Conservation (phyloP, 2,888 invertebrate species). For the Drosophila demipolita region DNA sequence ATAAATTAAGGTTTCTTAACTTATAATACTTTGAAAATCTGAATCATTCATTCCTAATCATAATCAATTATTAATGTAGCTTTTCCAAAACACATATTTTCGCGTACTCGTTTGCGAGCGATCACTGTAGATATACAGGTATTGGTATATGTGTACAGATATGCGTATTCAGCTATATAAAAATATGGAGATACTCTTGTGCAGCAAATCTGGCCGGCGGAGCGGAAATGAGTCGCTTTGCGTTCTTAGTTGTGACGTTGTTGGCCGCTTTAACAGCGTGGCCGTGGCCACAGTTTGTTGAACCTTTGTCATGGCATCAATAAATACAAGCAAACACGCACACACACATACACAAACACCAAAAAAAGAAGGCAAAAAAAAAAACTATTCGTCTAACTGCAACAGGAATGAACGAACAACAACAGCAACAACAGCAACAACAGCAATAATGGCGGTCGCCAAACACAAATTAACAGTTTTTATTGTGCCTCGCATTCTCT, state of each 20-base stretch:
- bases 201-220: conserved; percentile 44
- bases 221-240: conserved; percentile 58
- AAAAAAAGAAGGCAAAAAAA: background rate
- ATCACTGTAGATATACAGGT: background rate
- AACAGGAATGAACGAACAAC: conserved; percentile 28
- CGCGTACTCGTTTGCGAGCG: background rate
- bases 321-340: conserved; percentile 30
- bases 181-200: conserved; percentile 4
- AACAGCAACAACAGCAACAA: conserved; percentile 11
- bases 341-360: conserved; percentile 16
- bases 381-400: conserved; percentile 22
- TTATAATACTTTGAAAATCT: background rate
- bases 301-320: conserved; percentile 64
- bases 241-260: conserved; percentile 52
- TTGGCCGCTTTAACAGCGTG: conserved; percentile 27
- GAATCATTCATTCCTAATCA: background rate
- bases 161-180: background rate
- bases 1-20: background rate
- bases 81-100: background rate
- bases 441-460: conserved; percentile 9
- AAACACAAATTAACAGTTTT: conserved; percentile 67
- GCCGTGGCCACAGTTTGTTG: conserved; percentile 63
- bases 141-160: background rate
- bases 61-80: background rate
- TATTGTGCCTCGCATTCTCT: conserved; percentile 47